Base-by-base conservation (phyloP, 2,113 vertebrate genomes). In the Eulemur rufifrons region DNA sequence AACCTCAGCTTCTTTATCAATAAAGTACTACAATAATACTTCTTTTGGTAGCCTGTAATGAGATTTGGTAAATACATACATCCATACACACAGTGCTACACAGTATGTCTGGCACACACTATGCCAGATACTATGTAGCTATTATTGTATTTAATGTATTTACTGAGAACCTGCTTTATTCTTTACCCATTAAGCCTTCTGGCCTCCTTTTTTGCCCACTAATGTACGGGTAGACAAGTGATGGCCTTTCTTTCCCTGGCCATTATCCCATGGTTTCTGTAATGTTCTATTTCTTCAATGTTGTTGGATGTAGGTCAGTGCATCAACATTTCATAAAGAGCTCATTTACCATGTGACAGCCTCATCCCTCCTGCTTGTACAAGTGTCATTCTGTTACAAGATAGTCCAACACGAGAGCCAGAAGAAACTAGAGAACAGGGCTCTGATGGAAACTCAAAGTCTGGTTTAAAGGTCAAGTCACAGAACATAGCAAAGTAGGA, bases 391-490 rank as follows among this genome's bases (percentile, higher is more conserved):
- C 80, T 96, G 39, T 89, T 87, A 94, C 39, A 94, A 83, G 78
- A 96, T 34, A 94, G 81, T 21, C 69, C 85, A 45, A 34, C 20
- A 1, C 3, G 2, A 32, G 92, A 50, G 95, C 39, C 29, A 45
- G 92, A 85, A 89, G 94, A 96, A 76, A 45, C 39, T 12, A 23
- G 87, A 97, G 74, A 93, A 78, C 52, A 23, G n/a, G 78, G 13
- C 13, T 61, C 61, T 80, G 85, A 81, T 78, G 90, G 87, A 97
- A 97, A 80, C 45, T 76, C 27, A 13, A 47, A 32, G 27, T 90
- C 86, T 86, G 39, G 23, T 82, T 93, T 97, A 95, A 97, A 98
- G 96, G 97, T 95, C 90, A 97, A 68, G 84, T 56, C 3, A 23
- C 54, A 12, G 61, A 90, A 89, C 61, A 63, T 2, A 34, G 73